A percentile compares a stretch with the other conserved stretches of the same genome.
Evolutionary conservation across 1,140 invertebrate species (phyloP).

Genomic region (Scaptomyza hsui): DNA sequence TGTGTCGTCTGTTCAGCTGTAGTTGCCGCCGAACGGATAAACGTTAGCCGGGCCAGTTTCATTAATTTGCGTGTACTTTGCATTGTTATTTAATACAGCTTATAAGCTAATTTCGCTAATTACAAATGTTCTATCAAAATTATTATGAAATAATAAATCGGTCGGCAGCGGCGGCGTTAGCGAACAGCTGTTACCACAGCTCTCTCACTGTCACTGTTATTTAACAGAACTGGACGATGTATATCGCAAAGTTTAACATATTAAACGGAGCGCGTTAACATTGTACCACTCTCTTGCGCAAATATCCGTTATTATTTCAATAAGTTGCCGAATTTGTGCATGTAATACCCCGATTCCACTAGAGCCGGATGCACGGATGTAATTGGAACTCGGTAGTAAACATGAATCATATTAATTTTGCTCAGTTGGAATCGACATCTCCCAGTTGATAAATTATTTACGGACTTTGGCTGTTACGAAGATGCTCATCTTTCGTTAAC

Average conservation of each 20-base stretch:
- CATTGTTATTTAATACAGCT: constrained; percentile 38
- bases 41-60: constrained; percentile 12
- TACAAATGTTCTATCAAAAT: constrained; percentile 3
- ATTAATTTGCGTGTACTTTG: constrained; percentile 29
- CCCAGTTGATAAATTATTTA: too few relatives aligned
- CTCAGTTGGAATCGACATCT: too few relatives aligned
- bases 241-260: neutral
- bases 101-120: constrained; percentile 19
- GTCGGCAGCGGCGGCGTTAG: neutral
- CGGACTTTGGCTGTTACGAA: too few relatives aligned
- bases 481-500: too few relatives aligned
- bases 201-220: neutral
- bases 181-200: constrained; percentile 28
- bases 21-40: constrained; percentile 15
- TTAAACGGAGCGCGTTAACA: neutral
- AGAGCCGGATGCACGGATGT: too few relatives aligned
- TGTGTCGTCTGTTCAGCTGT: constrained; percentile 87
- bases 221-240: constrained; percentile 12
- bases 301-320: neutral
- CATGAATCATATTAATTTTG: too few relatives aligned
- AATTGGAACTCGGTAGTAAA: too few relatives aligned
- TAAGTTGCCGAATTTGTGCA: too few relatives aligned
- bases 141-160: constrained; percentile 47
- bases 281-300: neutral
- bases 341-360: too few relatives aligned